phyloP scores from a whole-genome alignment of 2,113 vertebrate species.

The Thinocorus orbignyianus region DNA sequence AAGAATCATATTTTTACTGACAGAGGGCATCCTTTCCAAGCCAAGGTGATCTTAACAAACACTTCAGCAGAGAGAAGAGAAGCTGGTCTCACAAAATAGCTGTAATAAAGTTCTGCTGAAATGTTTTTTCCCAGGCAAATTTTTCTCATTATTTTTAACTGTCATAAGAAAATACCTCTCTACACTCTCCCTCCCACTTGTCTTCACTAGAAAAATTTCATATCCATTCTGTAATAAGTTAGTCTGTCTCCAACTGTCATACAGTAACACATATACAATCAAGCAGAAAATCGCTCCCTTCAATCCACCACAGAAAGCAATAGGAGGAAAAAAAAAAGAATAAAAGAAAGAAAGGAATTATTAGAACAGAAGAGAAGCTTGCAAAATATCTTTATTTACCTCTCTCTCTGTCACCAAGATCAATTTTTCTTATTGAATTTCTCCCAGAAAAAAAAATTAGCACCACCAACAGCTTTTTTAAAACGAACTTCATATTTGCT shows the following conservation, averaged over 20 bases:
- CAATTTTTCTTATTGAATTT: not conserved
- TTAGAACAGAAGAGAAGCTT: not conserved
- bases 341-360: not conserved
- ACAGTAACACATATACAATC: not conserved
- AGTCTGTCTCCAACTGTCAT: not conserved
- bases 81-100: not conserved
- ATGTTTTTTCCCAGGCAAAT: not conserved
- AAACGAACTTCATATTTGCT: not conserved
- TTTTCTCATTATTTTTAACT: conserved; percentile 16
- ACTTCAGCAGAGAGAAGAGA: not conserved
- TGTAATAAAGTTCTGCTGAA: not conserved
- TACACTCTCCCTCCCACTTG: conserved; percentile 9
- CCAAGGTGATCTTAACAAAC: not conserved
- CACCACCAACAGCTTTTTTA: not conserved
- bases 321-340: not conserved
- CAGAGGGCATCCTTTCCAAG: not conserved
- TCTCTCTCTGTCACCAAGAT: not conserved
- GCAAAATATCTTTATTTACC: not conserved
- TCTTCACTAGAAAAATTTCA: not conserved
- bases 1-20: not conserved
- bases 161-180: not conserved
- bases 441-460: not conserved
- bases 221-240: not conserved
- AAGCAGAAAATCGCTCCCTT: not conserved
- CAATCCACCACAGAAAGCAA: not conserved